Evolutionary conservation across 2,113 vertebrate species (phyloP).

Genomic region (Cathartes aura): DNA sequence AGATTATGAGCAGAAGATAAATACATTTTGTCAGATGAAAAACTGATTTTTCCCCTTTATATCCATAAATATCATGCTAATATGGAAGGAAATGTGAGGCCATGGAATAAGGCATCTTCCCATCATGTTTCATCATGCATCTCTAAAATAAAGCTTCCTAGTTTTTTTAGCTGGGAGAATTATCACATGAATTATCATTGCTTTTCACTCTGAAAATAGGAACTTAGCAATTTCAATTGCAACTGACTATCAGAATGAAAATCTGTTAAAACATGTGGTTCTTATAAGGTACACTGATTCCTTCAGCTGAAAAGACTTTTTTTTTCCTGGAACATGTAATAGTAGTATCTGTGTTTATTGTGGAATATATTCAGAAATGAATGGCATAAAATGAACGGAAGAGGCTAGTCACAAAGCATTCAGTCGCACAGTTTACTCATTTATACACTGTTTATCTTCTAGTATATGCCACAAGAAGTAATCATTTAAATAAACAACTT

Average conservation of each 20-base stretch:
- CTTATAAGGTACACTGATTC: neutral
- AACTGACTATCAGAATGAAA: neutral
- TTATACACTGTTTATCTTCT: slow-evolving; percentile 18
- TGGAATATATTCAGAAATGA: slow-evolving; percentile 15
- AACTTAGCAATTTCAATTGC: neutral
- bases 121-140: neutral
- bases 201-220: neutral
- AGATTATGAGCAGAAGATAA: neutral
- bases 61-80: neutral
- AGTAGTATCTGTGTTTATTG: neutral
- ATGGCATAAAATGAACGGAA: slow-evolving; percentile 6
- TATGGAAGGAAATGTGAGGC: neutral
- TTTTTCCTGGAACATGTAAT: neutral
- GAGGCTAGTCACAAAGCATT: neutral
- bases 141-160: neutral
- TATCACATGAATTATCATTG: neutral
- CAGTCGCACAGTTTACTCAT: neutral
- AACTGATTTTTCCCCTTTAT: neutral
- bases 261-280: neutral
- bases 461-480: neutral
- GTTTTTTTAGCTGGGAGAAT: neutral
- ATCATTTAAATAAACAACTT: slow-evolving; percentile 50
- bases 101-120: neutral
- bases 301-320: neutral
- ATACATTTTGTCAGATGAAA: neutral